Evolutionary conservation across 2,797 vertebrate species (phyloP), one percentile per base, ranked within the genome.

Genomic region (Manis crassicaudata): DNA sequence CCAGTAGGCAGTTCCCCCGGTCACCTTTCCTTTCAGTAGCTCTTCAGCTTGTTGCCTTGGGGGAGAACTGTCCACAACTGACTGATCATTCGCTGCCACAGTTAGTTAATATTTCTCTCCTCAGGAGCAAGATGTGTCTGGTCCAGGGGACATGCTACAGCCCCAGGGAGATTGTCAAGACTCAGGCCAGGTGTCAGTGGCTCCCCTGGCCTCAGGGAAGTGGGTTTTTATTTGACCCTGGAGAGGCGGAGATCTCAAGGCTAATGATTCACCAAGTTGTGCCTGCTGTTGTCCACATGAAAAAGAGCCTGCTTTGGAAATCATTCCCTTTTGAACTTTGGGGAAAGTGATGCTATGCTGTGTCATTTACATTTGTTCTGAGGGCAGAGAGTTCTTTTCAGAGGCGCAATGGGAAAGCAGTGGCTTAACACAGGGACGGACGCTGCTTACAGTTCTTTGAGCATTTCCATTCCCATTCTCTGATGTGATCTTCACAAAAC

Each of bases 51-150:
- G 84, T 21, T 77, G 73, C 56, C 67, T 95, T 52, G 40, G 88
- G 80, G 65, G 67, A 95, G 92, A 85, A 58, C 17, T 70, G 87
- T 94, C 96, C 96, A 94, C 96, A 96, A 92, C 94, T 97, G 97
- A 98, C 97, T 97, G 98, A 98, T 97, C 90, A 98, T 97, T 98
- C 94, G 88, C 94, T 90, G 83, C 95, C 21, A 0, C 35, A 88
- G 98, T 98, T 98, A 88, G 98, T 98, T 98, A 98, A 98, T 98
- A 84, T 97, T 98, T 98, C 82, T 86, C 70, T 70, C 56, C 68
- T 87, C 11, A 85, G 70, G 60, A 81, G 85, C 75, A 91, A 95
- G 82, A 75, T 90, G 92, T 90, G 80, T 8, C 6, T 32, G 83
- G 68, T 79, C 50, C 35, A 68, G 88, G 72, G 79, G 27, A 79